Conservation (phyloP, 1,140 invertebrate genomes). For the Drosophila miranda region DNA sequence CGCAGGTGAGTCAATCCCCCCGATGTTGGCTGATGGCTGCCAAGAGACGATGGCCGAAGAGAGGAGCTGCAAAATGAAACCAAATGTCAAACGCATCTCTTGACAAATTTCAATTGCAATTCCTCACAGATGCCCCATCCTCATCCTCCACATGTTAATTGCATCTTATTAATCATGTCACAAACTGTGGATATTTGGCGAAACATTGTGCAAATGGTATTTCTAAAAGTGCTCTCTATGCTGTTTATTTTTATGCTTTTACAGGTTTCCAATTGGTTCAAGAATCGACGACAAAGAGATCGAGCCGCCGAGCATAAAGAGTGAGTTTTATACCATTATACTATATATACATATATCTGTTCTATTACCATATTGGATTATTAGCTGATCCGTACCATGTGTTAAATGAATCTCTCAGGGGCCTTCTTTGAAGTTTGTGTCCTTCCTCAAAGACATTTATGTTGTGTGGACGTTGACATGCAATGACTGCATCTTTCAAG, state of each 20-base stretch:
- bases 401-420: no score
- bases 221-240: background rate
- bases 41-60: background rate
- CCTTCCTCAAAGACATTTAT: no score
- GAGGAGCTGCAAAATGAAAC: conserved; percentile 10
- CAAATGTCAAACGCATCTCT: conserved; percentile 46
- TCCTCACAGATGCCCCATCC: conserved; percentile 25
- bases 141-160: conserved; percentile 59
- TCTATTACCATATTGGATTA: background rate
- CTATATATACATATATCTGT: no score
- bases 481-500: no score
- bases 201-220: background rate
- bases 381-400: background rate
- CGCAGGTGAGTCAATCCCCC: conserved; percentile 87
- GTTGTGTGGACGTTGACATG: no score
- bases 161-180: conserved; percentile 67
- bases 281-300: conserved; percentile 97
- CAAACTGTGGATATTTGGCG: conserved; percentile 6
- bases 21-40: no score
- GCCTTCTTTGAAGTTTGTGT: no score
- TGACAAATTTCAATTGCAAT: conserved; percentile 67
- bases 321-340: conserved; percentile 54
- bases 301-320: conserved; percentile 95
- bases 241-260: conserved; percentile 46
- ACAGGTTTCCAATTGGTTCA: conserved; percentile 99